Base-by-base conservation (phyloP, 2,797 vertebrate genomes). In the Thaleichthys pacificus region DNA sequence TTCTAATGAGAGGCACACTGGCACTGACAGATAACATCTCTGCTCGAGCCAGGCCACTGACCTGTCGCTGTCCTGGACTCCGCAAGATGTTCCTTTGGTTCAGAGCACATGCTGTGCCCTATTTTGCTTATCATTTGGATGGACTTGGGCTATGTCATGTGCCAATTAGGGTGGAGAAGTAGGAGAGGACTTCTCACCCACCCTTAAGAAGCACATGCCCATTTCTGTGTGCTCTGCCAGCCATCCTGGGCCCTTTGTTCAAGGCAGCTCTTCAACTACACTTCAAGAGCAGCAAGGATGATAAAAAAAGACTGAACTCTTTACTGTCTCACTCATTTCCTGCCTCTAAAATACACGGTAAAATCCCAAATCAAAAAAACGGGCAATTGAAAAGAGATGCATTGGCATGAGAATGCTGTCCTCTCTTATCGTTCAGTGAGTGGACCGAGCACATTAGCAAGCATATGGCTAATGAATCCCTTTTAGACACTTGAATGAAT, bases 1-100 rank as follows among this genome's bases (percentile, higher is more conserved):
- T 79, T 86, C 82, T 92, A 91, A 91, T 81, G 85, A 89, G 91
- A 84, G 60, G 75, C 76, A 77, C 77, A 70, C 78, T 71, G 86
- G 81, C 85, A 86, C 71, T 80, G 82, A 87, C 82, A 81, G 76
- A 83, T 81, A 77, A 79, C 32, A 77, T 77, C 72, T 76, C 69
- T 62, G 76, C 72, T 81, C 77, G 69, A 68, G 71, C 68, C 28
- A 81, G 80, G 83, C 71, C 60, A 78, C 79, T 80, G 84, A 88
- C 86, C 81, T 83, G 83, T 88, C 77, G 87, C 4, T 56, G 51
- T n/a, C 51, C 80, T 77, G 74, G 70, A 85, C 80, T 86, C 72
- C 65, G 21, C 72, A 81, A 80, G 69, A 69, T 69, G 68, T 70
- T 79, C 77, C 75, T 81, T 88, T 83, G 4, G 81, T 89, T 82